Evolutionary conservation across 2,797 vertebrate species (phyloP).

Genomic region (Nannoperca obscura): DNA sequence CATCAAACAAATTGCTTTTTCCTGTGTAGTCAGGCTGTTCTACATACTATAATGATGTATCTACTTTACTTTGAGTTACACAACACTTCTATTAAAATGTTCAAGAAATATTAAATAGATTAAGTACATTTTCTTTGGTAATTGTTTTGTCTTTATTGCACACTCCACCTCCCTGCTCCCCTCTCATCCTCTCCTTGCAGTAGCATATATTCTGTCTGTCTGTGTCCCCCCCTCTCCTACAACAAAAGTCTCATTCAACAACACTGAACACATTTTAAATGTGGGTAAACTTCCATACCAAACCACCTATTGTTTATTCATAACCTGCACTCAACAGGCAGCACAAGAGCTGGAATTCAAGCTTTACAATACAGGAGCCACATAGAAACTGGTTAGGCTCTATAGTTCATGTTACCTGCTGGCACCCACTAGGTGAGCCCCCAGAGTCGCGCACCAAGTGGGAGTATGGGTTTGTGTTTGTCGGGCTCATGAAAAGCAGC

Average conservation of each 20-base stretch:
- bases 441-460: conserved; percentile 3
- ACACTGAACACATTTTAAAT: background rate
- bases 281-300: background rate
- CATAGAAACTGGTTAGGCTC: background rate
- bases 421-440: conserved; percentile 6
- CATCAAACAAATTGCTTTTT: background rate
- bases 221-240: background rate
- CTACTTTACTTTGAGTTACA: background rate
- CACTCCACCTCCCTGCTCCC: background rate
- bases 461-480: background rate
- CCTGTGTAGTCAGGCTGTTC: background rate
- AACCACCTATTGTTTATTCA: conserved; percentile 73
- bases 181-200: background rate
- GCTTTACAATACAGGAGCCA: background rate
- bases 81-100: background rate
- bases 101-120: background rate
- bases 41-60: background rate
- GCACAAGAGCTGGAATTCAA: conserved; percentile 22
- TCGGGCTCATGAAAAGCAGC: conserved; percentile 12
- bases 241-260: background rate
- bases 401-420: conserved; percentile 45
- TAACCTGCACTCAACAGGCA: conserved; percentile 46
- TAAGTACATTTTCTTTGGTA: background rate
- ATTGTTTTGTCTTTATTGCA: background rate
- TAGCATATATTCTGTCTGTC: background rate